Percentiles rank a stretch among this genome's conserved stretches.
phyloP scores from a whole-genome alignment of 2,797 vertebrate genomes.

The Cirrhinus molitorella region DNA sequence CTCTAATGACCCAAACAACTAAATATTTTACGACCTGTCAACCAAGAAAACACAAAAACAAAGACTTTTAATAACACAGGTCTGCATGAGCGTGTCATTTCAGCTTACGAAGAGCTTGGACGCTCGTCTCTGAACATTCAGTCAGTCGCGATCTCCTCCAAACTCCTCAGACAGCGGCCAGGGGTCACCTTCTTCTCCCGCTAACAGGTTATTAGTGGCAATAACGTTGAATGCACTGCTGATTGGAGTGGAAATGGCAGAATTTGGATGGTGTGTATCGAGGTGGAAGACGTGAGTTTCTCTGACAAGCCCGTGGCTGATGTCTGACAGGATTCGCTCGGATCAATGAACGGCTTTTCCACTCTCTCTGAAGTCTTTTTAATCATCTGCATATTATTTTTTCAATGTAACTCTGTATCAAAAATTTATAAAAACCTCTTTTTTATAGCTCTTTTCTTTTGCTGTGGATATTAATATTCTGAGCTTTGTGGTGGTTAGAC shows the following conservation, averaged over 20 bases:
- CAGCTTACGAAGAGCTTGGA: neutral
- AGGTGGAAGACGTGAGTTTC: conserved; percentile 63
- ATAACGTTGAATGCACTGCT: conserved; percentile 73
- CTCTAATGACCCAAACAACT: conserved; percentile 33
- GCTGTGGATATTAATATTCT: conserved; percentile 77
- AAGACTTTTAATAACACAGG: conserved; percentile 18
- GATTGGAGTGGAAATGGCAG: conserved; percentile 75
- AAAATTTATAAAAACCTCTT: conserved; percentile 80
- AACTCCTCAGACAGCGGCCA: conserved; percentile 62
- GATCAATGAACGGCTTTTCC: conserved; percentile 81
- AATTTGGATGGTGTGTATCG: conserved; percentile 69
- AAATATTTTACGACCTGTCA: conserved; percentile 40
- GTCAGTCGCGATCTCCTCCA: neutral
- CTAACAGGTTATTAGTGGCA: conserved; percentile 78
- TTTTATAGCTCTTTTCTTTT: conserved; percentile 69
- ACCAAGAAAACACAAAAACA: conserved; percentile 44
- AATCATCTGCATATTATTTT: conserved; percentile 84
- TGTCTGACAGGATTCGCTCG: conserved; percentile 79
- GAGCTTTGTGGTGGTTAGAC: conserved; percentile 62
- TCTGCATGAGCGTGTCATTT: neutral
- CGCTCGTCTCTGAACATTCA: conserved; percentile 9
- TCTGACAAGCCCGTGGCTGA: conserved; percentile 76
- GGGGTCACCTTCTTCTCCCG: conserved; percentile 78
- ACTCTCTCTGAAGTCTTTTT: conserved; percentile 85
- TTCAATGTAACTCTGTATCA: conserved; percentile 80